phyloP scores from a whole-genome alignment of 2,888 invertebrate genomes.

The Epinotia bilunana region DNA sequence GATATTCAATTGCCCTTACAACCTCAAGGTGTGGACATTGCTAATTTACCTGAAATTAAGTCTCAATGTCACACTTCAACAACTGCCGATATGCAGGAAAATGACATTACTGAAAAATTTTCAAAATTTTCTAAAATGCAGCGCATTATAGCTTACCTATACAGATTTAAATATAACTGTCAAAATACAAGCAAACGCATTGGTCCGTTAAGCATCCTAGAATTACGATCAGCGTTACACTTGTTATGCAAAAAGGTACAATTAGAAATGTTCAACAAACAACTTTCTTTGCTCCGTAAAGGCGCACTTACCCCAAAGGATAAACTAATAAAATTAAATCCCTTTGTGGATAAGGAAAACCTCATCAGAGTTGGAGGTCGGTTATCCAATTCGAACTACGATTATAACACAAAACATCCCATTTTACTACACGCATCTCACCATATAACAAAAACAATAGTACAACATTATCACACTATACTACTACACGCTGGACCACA shows the following conservation, averaged over 20 bases:
- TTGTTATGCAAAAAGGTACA: slow-evolving; percentile 34
- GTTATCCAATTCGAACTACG: no score
- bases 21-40: neutral
- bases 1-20: neutral
- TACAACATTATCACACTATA: no score
- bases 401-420: no score
- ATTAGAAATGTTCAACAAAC: slow-evolving; percentile 15
- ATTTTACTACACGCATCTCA: no score
- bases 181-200: slow-evolving; percentile 12
- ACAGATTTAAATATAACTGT: slow-evolving; percentile 30
- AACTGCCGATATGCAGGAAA: neutral
- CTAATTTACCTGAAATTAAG: slow-evolving; percentile 28
- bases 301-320: slow-evolving; percentile 13
- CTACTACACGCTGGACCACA: no score
- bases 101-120: slow-evolving; percentile 10
- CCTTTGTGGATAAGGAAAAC: no score
- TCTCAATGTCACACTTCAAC: slow-evolving; percentile 10
- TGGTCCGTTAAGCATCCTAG: slow-evolving; percentile 9
- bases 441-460: no score
- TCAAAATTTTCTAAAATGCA: slow-evolving; percentile 37
- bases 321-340: slow-evolving; percentile 30
- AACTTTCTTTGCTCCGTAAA: slow-evolving; percentile 13
- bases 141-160: slow-evolving; percentile 30
- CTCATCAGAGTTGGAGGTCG: no score
- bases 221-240: slow-evolving; percentile 26